Evolutionary conservation across 2,113 vertebrate species (phyloP), one percentile per base, ranked within the genome.

Genomic region (Copsychus sechellarum): DNA sequence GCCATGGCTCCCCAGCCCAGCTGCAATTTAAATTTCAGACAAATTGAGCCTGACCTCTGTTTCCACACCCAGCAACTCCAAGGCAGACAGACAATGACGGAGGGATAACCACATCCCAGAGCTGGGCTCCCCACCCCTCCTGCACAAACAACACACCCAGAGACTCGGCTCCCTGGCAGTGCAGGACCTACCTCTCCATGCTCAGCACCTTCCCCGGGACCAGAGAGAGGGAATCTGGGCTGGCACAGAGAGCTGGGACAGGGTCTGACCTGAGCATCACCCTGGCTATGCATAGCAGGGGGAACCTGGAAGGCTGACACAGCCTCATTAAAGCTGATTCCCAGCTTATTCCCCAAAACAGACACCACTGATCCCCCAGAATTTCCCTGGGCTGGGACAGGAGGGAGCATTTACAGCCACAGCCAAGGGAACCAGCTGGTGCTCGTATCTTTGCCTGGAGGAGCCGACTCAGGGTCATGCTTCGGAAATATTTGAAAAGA

Each of bases 51-150:
- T 11, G 48, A 47, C 38, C 76, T 93, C 87, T 34, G 22, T 31
- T 80, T 92, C 94, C 93, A 81, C 95, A 93, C 82, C 90, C 94
- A 86, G 70, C 51, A 62, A 45, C 77, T 42, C 76, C 66, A 12
- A 77, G 42, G 71, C 86, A 62, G 86, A 29, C 74, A 79, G 65
- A 53, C 56, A 72, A 58, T 81, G 86, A 92, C 11, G 6, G 77
- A 90, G 50, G 83, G 40, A 93, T 24, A 90, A 61, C 58, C 72
- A 33, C 84, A 53, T 58, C 56, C 71, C 66, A 34, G 80, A 70
- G 92, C 64, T 24, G 45, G 14, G 50, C 42, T 84, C 64, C 66
- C 94, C 95, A 77, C 92, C 92, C 90, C 80, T 92, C 54, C 90
- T 83, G 42, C 62, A 93, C 66, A 74, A 82, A 50, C 69, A 92